A percentile compares a stretch with the other conserved stretches of the same genome.
These are phyloP conservation scores for Itoplectis maculator DNA, from an alignment of 2,888 invertebrate species.

Conservation along the genomic window DNA sequence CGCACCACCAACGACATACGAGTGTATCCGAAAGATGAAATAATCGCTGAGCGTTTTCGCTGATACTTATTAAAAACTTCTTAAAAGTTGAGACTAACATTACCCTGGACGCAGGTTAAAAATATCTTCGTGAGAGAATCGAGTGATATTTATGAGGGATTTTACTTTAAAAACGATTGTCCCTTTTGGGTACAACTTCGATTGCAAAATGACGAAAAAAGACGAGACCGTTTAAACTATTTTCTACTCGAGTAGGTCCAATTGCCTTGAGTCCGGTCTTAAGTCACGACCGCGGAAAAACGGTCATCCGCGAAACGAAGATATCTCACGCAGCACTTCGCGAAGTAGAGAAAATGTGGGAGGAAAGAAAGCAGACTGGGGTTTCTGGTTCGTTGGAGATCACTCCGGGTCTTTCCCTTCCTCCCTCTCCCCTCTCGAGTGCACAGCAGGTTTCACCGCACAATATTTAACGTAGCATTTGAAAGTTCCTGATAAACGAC, in stretches of 20 bases:
- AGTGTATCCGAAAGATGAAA: no score
- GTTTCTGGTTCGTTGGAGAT: conserved; percentile 45
- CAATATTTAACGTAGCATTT: conserved; percentile 47
- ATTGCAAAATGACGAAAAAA: neutral
- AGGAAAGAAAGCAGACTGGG: conserved; percentile 20
- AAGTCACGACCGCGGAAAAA: conserved; percentile 14
- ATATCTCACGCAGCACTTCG: conserved; percentile 13
- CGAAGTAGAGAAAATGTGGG: conserved; percentile 23
- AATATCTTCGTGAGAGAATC: neutral
- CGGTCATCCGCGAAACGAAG: conserved; percentile 13
- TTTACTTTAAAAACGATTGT: neutral
- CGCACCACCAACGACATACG: no score
- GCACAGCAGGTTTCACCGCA: conserved; percentile 45
- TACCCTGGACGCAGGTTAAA: no score
- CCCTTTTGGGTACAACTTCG: neutral
- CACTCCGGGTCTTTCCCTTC: conserved; percentile 8
- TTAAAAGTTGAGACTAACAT: no score
- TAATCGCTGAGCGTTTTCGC: no score
- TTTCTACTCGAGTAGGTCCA: conserved; percentile 14
- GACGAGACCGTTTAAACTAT: neutral
- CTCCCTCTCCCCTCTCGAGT: conserved; percentile 20
- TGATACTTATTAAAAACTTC: no score
- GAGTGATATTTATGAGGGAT: neutral
- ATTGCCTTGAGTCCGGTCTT: conserved; percentile 12
- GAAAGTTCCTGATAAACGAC: conserved; percentile 2